Percentiles rank a stretch among this genome's conserved stretches.
These are phyloP conservation scores for Dastarcus helophoroides DNA, from an alignment of 2,888 invertebrate genomes.

Conservation along the genomic window DNA sequence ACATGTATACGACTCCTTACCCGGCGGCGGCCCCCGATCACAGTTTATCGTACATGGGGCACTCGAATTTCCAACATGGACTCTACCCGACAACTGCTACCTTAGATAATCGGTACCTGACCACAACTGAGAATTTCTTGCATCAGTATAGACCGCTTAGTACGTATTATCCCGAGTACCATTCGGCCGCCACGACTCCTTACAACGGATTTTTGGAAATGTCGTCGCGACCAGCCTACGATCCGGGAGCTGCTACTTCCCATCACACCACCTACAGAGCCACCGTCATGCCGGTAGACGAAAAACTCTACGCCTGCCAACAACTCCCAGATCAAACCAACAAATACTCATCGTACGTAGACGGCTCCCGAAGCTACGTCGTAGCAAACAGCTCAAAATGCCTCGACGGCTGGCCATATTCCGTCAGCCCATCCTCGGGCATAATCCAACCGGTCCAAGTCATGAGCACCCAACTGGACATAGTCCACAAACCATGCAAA, in stretches of 20 bases:
- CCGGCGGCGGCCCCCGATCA: constrained; percentile 55
- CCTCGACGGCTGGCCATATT: constrained; percentile 40
- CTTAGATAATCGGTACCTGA: constrained; percentile 52
- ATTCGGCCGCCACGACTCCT: constrained; percentile 54
- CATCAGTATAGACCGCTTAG: constrained; percentile 83
- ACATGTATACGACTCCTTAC: constrained; percentile 71
- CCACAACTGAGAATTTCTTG: constrained; percentile 73
- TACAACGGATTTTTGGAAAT: constrained; percentile 79
- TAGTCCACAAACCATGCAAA: constrained; percentile 27
- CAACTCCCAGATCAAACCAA: constrained; percentile 43
- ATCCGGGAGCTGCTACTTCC: constrained; percentile 32
- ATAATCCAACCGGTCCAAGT: constrained; percentile 39
- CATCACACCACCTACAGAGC: constrained; percentile 37
- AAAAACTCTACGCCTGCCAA: constrained; percentile 51
- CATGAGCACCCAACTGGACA: constrained; percentile 28
- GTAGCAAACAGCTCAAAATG: constrained; percentile 39
- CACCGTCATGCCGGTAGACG: constrained; percentile 39
- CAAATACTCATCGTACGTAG: constrained; percentile 48
- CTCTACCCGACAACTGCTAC: constrained; percentile 43
- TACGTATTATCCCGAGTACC: constrained; percentile 68
- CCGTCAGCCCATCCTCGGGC: constrained; percentile 39
- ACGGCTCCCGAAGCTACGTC: constrained; percentile 43
- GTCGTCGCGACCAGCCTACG: constrained; percentile 55
- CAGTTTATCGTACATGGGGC: constrained; percentile 54
- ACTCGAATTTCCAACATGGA: constrained; percentile 54